phyloP scores from a whole-genome alignment of 2,888 invertebrate species.

The Tyria jacobaeae region DNA sequence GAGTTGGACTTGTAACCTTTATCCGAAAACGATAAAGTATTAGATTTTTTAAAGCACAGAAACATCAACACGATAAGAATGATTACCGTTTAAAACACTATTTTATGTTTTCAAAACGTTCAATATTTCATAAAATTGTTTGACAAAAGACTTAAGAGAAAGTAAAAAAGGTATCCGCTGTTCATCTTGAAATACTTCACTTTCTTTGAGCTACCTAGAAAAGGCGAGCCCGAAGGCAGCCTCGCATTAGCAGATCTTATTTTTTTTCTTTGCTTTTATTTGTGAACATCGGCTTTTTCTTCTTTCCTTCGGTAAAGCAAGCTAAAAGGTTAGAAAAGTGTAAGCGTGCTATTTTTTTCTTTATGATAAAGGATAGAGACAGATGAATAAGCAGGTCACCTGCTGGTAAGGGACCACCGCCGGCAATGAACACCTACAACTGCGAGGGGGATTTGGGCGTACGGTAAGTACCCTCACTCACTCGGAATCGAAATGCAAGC shows the following conservation, averaged over 20 bases:
- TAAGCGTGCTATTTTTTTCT: too few relatives aligned
- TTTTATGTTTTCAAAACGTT: background rate
- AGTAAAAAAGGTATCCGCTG: background rate
- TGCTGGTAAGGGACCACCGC: too few relatives aligned
- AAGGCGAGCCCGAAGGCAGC: background rate
- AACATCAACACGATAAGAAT: too few relatives aligned
- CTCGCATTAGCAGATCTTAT: background rate
- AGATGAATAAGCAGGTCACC: too few relatives aligned
- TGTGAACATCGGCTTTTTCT: background rate
- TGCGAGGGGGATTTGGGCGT: too few relatives aligned
- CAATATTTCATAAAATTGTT: background rate
- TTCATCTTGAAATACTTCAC: background rate
- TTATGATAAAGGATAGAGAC: too few relatives aligned
- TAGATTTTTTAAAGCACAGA: too few relatives aligned
- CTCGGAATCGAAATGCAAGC: too few relatives aligned
- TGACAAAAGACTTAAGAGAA: background rate
- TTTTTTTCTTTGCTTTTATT: background rate
- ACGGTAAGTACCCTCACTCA: too few relatives aligned
- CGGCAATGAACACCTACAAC: too few relatives aligned
- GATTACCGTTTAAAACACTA: background rate
- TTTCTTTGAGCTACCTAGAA: background rate
- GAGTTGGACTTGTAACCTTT: too few relatives aligned
- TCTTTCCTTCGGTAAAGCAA: background rate
- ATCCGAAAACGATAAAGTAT: too few relatives aligned
- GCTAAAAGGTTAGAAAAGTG: background rate